These are phyloP conservation scores for Acipenser ruthenus DNA, from an alignment of 2,797 vertebrate genomes.

Conservation along the genomic window DNA sequence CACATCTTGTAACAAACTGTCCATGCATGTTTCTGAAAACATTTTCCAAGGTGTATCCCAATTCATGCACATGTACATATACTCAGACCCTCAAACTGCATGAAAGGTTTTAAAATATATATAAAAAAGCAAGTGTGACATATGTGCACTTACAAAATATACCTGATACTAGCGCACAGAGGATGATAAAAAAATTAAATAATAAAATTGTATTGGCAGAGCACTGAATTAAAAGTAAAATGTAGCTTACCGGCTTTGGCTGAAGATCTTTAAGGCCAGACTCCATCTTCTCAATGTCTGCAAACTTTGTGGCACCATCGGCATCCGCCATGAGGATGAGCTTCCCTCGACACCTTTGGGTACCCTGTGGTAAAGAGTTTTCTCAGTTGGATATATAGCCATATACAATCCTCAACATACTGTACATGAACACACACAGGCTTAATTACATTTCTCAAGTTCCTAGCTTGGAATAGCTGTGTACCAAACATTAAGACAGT, in stretches of 20 bases:
- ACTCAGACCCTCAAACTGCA: neutral
- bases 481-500: too few relatives aligned
- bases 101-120: too few relatives aligned
- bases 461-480: too few relatives aligned
- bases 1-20: too few relatives aligned
- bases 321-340: slow-evolving; percentile 93
- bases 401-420: too few relatives aligned
- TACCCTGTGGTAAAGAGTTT: slow-evolving; percentile 57
- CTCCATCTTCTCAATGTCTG: slow-evolving; percentile 86
- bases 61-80: too few relatives aligned
- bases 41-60: too few relatives aligned
- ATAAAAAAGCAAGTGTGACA: too few relatives aligned
- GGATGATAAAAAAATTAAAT: neutral
- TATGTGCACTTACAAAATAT: too few relatives aligned
- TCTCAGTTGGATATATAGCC: neutral
- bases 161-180: neutral
- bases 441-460: too few relatives aligned
- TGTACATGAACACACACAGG: neutral
- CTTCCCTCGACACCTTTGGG: slow-evolving; percentile 74
- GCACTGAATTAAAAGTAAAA: neutral
- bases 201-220: neutral
- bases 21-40: too few relatives aligned
- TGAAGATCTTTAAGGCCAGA: slow-evolving; percentile 64
- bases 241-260: slow-evolving; percentile 71
- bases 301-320: slow-evolving; percentile 92